Evolutionary conservation across 1,140 invertebrate genomes (phyloP).

Genomic region (Heliconius nattereri): DNA sequence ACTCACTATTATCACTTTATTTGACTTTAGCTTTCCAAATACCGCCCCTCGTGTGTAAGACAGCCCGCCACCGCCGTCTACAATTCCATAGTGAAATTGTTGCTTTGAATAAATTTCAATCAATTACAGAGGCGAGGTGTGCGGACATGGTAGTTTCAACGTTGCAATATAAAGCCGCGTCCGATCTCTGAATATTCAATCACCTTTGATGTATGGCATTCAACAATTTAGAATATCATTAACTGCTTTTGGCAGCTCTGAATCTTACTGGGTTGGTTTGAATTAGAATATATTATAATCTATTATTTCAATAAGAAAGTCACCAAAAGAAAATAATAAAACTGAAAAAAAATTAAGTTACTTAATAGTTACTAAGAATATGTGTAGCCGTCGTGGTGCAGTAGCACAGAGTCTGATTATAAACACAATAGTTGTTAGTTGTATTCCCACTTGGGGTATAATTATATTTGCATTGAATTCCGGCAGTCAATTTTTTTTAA

Average conservation of each 20-base stretch:
- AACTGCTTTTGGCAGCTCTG: background rate
- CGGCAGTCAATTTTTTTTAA: no score
- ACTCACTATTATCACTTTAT: background rate
- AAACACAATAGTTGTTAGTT: no score
- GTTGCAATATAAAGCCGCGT: conserved; percentile 44
- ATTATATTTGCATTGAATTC: no score
- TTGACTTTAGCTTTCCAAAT: conserved; percentile 22
- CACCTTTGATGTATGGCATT: conserved; percentile 69
- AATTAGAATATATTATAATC: background rate
- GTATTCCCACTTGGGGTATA: no score
- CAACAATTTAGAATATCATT: conserved; percentile 4
- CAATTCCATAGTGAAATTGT: conserved; percentile 54
- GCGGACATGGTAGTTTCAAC: conserved; percentile 58
- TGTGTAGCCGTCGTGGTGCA: no score
- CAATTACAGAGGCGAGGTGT: conserved; percentile 70
- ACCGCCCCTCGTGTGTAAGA: conserved; percentile 51
- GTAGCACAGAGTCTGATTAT: no score
- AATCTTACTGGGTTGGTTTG: background rate
- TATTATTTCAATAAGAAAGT: no score
- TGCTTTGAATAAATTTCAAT: conserved; percentile 78
- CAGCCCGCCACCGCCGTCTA: conserved; percentile 39
- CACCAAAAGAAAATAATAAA: no score
- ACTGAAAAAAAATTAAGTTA: no score
- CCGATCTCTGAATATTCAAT: conserved; percentile 76
- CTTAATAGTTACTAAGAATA: no score